A percentile compares a stretch with the other conserved stretches of the same genome.
Evolutionary conservation across 1,140 invertebrate species (phyloP).

Genomic region (Drosophila pandora): DNA sequence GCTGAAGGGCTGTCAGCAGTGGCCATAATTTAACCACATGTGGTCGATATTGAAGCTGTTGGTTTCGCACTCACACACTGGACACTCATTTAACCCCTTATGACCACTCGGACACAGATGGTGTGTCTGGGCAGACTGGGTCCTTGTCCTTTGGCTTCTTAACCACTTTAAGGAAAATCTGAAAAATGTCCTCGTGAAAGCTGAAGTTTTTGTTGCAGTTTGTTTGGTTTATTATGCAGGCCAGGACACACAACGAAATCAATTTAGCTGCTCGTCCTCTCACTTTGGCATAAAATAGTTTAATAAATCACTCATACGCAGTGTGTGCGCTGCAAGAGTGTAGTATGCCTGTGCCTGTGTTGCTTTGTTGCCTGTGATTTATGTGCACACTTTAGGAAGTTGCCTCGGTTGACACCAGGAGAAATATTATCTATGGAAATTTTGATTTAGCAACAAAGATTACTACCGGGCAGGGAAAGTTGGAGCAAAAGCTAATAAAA

Average conservation of each 20-base stretch:
- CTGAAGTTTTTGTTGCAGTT: conserved; percentile 45
- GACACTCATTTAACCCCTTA: conserved; percentile 72
- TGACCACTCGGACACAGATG: conserved; percentile 58
- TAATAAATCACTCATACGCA: conserved; percentile 79
- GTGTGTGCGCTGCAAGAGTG: conserved; percentile 41
- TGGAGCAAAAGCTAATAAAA: conserved; percentile 29
- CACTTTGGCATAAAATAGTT: conserved; percentile 47
- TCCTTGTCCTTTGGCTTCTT: conserved; percentile 45
- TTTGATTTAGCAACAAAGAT: conserved; percentile 42
- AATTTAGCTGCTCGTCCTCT: conserved; percentile 47
- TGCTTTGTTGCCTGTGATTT: conserved; percentile 53
- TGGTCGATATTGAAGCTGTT: conserved; percentile 70
- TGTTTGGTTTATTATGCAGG: conserved; percentile 67
- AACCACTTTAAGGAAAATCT: conserved; percentile 38
- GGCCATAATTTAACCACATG: conserved; percentile 80
- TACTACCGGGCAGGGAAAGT: conserved; percentile 10
- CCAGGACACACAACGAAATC: conserved; percentile 61
- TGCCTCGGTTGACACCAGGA: conserved; percentile 17
- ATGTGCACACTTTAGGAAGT: conserved; percentile 46
- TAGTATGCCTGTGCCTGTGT: conserved; percentile 4
- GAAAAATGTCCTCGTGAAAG: conserved; percentile 53
- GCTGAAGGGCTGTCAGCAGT: conserved; percentile 14
- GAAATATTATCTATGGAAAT: conserved; percentile 51
- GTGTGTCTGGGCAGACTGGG: conserved; percentile 16
- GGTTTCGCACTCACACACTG: conserved; percentile 19